phyloP scores from a whole-genome alignment of 1,140 invertebrate genomes.

The Nasonia vitripennis region DNA sequence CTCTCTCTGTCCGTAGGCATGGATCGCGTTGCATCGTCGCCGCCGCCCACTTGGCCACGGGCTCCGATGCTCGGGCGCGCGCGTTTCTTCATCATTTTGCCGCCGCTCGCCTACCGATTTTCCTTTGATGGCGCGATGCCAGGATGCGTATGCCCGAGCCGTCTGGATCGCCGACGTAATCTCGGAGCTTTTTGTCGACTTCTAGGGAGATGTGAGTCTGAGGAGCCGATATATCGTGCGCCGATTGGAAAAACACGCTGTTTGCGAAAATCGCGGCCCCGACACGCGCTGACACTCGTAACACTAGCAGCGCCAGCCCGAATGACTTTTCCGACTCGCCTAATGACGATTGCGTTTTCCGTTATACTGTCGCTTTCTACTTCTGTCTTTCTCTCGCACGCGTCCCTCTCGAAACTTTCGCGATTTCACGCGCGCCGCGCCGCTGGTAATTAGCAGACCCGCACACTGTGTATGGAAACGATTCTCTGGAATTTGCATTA shows the following conservation, averaged over 20 bases:
- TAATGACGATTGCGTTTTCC: slow-evolving; percentile 22
- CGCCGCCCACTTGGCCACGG: slow-evolving; percentile 7
- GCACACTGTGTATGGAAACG: neutral
- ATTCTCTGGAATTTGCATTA: neutral
- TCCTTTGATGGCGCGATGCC: slow-evolving; percentile 22
- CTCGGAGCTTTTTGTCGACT: neutral
- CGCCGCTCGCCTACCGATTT: slow-evolving; percentile 16
- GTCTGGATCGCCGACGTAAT: neutral
- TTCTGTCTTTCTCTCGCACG: neutral
- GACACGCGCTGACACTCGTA: too few species aligned
- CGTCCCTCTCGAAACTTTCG: slow-evolving; percentile 20
- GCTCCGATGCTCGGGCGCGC: neutral
- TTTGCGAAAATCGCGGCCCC: neutral
- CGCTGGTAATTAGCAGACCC: neutral
- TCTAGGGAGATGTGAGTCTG: neutral
- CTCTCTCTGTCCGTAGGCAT: neutral
- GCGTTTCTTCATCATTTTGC: slow-evolving; percentile 24
- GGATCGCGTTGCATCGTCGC: neutral
- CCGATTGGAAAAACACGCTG: neutral
- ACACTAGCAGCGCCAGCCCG: neutral
- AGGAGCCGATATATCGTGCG: neutral
- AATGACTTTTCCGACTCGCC: neutral
- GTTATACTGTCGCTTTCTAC: slow-evolving; percentile 33
- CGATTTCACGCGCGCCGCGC: slow-evolving; percentile 3
- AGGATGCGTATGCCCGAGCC: neutral